phyloP scores from a whole-genome alignment of 2,888 invertebrate genomes.

The Scaptomyza tumidula region DNA sequence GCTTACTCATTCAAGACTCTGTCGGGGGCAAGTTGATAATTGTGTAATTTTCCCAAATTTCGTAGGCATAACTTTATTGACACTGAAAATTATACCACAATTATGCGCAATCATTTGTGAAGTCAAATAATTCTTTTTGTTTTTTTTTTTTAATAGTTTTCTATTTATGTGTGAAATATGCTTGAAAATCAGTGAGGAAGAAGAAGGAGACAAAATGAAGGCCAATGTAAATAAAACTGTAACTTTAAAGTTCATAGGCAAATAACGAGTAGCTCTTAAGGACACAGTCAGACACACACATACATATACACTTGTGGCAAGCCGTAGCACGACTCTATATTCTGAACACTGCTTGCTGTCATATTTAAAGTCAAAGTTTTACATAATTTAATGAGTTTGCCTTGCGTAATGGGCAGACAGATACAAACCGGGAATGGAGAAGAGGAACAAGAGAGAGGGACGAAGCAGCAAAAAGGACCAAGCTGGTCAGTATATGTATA shows the following conservation, averaged over 20 bases:
- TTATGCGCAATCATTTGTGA: conserved; percentile 67
- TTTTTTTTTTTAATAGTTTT: conserved; percentile 21
- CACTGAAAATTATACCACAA: conserved; percentile 71
- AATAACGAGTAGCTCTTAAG: conserved; percentile 68
- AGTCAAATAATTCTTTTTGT: conserved; percentile 47
- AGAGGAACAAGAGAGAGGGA: neutral
- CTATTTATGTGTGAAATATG: conserved; percentile 4
- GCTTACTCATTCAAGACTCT: neutral
- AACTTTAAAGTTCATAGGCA: conserved; percentile 67
- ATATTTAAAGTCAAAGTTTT: conserved; percentile 79
- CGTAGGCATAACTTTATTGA: conserved; percentile 30
- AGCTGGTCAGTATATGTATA: conserved; percentile 10
- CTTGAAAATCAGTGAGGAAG: conserved; percentile 18
- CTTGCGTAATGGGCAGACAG: conserved; percentile 36
- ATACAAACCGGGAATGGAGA: neutral
- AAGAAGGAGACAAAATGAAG: conserved; percentile 3
- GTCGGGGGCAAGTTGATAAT: neutral
- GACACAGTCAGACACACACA: conserved; percentile 33
- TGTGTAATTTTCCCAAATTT: neutral
- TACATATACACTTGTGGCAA: neutral
- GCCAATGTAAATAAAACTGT: conserved; percentile 59
- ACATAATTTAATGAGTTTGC: conserved; percentile 77
- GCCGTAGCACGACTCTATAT: conserved; percentile 1
- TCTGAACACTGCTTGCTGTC: conserved; percentile 29
- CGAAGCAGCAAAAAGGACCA: conserved; percentile 4